Evolutionary conservation across 2,113 vertebrate genomes (phyloP).

Genomic region (Puffinus mauretanicus): DNA sequence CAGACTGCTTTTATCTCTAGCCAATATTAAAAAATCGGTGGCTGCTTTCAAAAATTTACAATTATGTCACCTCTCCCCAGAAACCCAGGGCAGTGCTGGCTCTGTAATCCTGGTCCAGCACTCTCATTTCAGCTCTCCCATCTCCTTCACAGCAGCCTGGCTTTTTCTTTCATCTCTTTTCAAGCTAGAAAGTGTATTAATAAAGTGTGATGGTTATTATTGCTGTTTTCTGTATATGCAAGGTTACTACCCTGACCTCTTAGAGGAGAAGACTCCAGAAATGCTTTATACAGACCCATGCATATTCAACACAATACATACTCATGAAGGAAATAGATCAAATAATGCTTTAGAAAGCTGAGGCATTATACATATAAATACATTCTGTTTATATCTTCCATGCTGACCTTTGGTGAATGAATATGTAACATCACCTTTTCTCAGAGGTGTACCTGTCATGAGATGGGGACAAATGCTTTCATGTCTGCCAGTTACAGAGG

Average conservation of each 20-base stretch:
- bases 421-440: constrained; percentile 32
- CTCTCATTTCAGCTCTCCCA: not conserved
- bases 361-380: constrained; percentile 35
- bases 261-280: not conserved
- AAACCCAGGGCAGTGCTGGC: not conserved
- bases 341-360: constrained; percentile 51
- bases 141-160: not conserved
- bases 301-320: constrained; percentile 51
- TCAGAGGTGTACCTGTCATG: constrained; percentile 42
- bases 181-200: not conserved
- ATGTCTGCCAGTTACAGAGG: not conserved
- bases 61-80: not conserved
- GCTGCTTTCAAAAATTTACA: not conserved
- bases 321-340: constrained; percentile 52
- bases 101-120: not conserved
- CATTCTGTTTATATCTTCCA: constrained; percentile 26
- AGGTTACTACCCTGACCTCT: constrained; percentile 27
- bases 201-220: not conserved
- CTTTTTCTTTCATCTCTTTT: not conserved
- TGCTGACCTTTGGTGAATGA: constrained; percentile 56
- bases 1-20: not conserved
- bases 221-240: not conserved
- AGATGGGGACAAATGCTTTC: constrained; percentile 20
- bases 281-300: constrained; percentile 5
- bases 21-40: not conserved